Evolutionary conservation across 2,888 invertebrate genomes (phyloP).

Genomic region (Automeris io): DNA sequence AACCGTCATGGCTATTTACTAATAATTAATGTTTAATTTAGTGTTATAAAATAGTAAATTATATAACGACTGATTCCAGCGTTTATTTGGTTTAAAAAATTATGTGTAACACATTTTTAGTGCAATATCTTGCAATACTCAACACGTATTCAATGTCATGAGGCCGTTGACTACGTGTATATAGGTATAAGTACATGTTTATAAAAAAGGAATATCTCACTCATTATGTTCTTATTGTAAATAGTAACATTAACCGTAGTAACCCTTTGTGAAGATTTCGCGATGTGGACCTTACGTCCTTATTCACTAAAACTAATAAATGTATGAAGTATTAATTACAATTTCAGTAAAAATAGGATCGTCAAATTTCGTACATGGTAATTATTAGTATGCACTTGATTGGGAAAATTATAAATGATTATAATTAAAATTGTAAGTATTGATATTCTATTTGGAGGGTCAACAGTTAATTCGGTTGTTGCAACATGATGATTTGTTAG

Average conservation of each 20-base stretch:
- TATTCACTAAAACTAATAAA: not conserved
- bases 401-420: no score
- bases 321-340: no score
- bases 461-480: slow-evolving; percentile 5
- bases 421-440: no score
- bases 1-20: no score
- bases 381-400: no score
- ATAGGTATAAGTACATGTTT: slow-evolving; percentile 52
- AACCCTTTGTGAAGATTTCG: slow-evolving; percentile 19
- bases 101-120: slow-evolving; percentile 24
- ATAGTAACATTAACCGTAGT: slow-evolving; percentile 21
- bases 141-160: slow-evolving; percentile 53
- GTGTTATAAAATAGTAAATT: slow-evolving; percentile 6
- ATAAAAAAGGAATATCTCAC: slow-evolving; percentile 27
- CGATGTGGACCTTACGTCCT: not conserved
- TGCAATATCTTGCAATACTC: slow-evolving; percentile 76
- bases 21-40: slow-evolving; percentile 1
- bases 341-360: no score
- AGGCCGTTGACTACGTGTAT: slow-evolving; percentile 40
- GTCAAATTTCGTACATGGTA: no score
- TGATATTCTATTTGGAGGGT: not conserved
- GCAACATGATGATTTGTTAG: slow-evolving; percentile 3
- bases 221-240: slow-evolving; percentile 28
- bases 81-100: slow-evolving; percentile 17
- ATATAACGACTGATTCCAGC: slow-evolving; percentile 20